Evolutionary conservation across 2,113 vertebrate species (phyloP), one percentile per base, ranked within the genome.

Genomic region (Cynopterus brachyotis): DNA sequence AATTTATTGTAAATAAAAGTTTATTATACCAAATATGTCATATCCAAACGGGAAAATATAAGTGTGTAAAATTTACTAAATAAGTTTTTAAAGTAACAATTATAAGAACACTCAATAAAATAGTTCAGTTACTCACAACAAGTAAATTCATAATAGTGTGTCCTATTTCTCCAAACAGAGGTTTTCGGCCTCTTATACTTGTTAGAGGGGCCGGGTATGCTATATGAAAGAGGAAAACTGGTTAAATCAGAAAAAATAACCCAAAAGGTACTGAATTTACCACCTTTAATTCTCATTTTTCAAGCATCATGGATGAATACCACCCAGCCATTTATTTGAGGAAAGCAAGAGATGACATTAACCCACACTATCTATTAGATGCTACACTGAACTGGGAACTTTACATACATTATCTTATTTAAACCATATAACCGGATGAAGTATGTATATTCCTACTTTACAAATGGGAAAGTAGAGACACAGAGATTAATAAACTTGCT

Each of bases 71-170:
- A 94, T 53, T 37, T 87, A n/a, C 47, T 83, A 93, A 94, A 75
- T 90, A 79, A 64, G 83, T 17, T 28, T 57, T 88, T 82, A 35
- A 91, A 84, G 53, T 32, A 95, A 50, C 20, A 93, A 10, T 60
- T 60, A 45, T 60, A 94, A 92, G 8, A 89, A 66, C 62, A 85
- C 26, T 70, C 93, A 96, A 72, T 50, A 80, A 79, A 97, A 92
- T 17, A 93, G 24, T 72, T 78, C 30, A 90, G 96, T 83, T 98
- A 99, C 99, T 99, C 97, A 99, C 99, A 97, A 99, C 99, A 98
- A 99, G 99, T 6, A 99, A 98, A 81, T 99, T 99, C 99, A 99
- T 99, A 95, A 99, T 99, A 40, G 99, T 99, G 97, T 99, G 99
- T 96, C 99, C 99, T 3, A 99, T 99, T 98, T 99, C 99, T 96